Evolutionary conservation across 2,888 invertebrate species (phyloP).

Genomic region (Laothoe populi): DNA sequence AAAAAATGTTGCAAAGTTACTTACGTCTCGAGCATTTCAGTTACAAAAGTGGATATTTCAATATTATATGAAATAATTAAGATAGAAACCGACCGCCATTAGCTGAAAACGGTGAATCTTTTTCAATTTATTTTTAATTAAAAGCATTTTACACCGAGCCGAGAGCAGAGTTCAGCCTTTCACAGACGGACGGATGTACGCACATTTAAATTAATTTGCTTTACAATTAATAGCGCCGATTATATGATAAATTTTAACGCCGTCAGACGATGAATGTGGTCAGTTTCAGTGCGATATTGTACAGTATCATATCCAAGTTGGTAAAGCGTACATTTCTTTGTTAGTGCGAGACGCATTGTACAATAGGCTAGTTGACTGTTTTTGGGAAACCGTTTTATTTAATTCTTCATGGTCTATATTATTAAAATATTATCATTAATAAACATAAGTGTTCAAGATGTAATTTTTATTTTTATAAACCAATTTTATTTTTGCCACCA

Average conservation of each 20-base stretch:
- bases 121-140: conserved; percentile 45
- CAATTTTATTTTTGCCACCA: too few relatives aligned
- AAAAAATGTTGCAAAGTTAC: conserved; percentile 7
- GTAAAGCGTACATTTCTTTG: conserved; percentile 1
- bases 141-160: conserved; percentile 43
- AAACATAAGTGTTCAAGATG: too few relatives aligned
- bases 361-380: too few relatives aligned
- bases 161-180: conserved; percentile 54
- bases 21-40: not conserved
- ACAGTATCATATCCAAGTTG: not conserved
- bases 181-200: conserved; percentile 63
- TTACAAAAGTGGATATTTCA: conserved; percentile 8
- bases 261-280: not conserved
- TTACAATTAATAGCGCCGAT: conserved; percentile 39
- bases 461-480: too few relatives aligned
- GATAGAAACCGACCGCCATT: conserved; percentile 30
- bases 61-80: conserved; percentile 11
- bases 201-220: conserved; percentile 48
- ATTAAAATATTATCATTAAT: too few relatives aligned
- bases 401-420: too few relatives aligned
- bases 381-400: too few relatives aligned
- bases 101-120: conserved; percentile 35
- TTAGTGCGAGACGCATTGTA: not conserved
- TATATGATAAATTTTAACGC: conserved; percentile 32
- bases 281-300: not conserved